phyloP scores from a whole-genome alignment of 2,113 vertebrate genomes.

The Polypterus bichir region DNA sequence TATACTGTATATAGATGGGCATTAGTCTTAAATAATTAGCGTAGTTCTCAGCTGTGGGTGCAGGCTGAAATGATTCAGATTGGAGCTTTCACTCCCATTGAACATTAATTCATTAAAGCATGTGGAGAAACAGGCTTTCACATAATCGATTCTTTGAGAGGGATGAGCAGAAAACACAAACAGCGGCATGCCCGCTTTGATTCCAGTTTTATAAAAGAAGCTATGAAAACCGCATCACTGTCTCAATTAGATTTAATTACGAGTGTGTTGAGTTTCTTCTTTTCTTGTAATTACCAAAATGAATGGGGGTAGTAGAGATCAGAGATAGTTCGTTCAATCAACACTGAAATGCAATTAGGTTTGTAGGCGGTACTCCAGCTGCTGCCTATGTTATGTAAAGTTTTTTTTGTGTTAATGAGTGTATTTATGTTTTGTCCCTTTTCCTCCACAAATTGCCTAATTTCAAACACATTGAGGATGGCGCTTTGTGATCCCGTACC shows the following conservation, averaged over 20 bases:
- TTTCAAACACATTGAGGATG: constrained; percentile 31
- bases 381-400: constrained; percentile 42
- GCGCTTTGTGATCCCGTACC: constrained; percentile 15
- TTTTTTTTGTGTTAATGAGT: constrained; percentile 27
- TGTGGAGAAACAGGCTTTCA: too few species aligned
- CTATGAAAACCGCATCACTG: constrained; percentile 44
- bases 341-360: constrained; percentile 44
- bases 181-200: constrained; percentile 9
- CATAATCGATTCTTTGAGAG: not conserved
- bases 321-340: constrained; percentile 31
- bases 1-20: too few species aligned
- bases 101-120: too few species aligned
- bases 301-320: constrained; percentile 41
- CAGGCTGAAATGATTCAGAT: too few species aligned
- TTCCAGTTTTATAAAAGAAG: constrained; percentile 13
- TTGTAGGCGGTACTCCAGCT: constrained; percentile 44
- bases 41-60: too few species aligned
- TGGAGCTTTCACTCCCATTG: too few species aligned
- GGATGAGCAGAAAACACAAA: not conserved
- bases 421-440: constrained; percentile 13
- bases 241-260: constrained; percentile 49
- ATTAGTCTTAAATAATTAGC: too few species aligned
- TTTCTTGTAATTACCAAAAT: constrained; percentile 45
- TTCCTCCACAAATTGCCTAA: constrained; percentile 25
- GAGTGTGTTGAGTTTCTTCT: constrained; percentile 36